These are phyloP conservation scores for Plodia interpunctella DNA, from an alignment of 1,140 invertebrate genomes.

Conservation along the genomic window DNA sequence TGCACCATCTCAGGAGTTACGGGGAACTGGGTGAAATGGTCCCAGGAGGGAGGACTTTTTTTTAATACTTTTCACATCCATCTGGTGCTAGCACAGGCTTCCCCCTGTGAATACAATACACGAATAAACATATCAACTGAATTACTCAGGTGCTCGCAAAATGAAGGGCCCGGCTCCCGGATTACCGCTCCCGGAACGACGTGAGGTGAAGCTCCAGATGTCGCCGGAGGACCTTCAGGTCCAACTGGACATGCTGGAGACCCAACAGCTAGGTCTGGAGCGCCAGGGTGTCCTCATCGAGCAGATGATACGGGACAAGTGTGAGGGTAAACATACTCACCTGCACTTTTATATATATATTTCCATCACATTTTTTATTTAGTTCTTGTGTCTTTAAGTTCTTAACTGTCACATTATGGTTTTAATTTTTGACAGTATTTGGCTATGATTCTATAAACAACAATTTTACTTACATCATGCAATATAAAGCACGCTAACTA, in stretches of 20 bases:
- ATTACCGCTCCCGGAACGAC: slow-evolving; percentile 82
- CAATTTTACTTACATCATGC: background rate
- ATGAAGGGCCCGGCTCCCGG: slow-evolving; percentile 89
- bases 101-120: too few species aligned
- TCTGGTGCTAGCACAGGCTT: too few species aligned
- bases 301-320: slow-evolving; percentile 88
- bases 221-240: slow-evolving; percentile 66
- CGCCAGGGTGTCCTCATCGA: slow-evolving; percentile 92
- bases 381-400: too few species aligned
- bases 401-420: too few species aligned
- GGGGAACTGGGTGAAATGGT: too few species aligned
- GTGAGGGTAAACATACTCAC: slow-evolving; percentile 76
- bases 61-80: too few species aligned
- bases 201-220: slow-evolving; percentile 77
- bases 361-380: too few species aligned
- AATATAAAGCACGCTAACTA: too few species aligned
- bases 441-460: too few species aligned
- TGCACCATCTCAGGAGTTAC: too few species aligned
- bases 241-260: slow-evolving; percentile 86
- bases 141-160: slow-evolving; percentile 74
- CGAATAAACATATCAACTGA: background rate
- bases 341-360: background rate
- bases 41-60: too few species aligned
- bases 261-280: slow-evolving; percentile 93
- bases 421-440: too few species aligned